Percentiles rank a stretch among this genome's conserved stretches.
phyloP scores from a whole-genome alignment of 2,888 invertebrate genomes.

The Heliconius cydno region DNA sequence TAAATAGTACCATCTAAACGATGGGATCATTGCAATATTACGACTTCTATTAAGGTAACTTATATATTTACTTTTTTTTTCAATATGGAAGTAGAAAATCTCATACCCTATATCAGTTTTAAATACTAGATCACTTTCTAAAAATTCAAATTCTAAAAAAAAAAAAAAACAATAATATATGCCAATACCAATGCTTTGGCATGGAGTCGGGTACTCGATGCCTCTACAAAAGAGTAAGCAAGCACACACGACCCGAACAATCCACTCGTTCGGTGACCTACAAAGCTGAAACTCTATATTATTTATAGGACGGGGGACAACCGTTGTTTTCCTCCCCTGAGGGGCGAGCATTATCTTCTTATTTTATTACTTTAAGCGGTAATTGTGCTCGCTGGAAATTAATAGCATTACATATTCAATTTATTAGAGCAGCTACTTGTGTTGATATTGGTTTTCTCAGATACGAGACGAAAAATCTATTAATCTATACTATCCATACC shows the following conservation, averaged over 20 bases:
- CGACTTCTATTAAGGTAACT: too few species aligned
- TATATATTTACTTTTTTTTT: too few species aligned
- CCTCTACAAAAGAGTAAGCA: slow-evolving; percentile 19
- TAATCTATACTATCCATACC: not conserved
- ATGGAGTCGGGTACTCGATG: slow-evolving; percentile 27
- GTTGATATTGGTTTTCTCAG: slow-evolving; percentile 14
- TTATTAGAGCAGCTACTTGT: not conserved
- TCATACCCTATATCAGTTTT: not conserved
- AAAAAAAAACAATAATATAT: slow-evolving; percentile 1
- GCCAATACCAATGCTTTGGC: slow-evolving; percentile 30
- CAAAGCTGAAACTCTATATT: slow-evolving; percentile 47
- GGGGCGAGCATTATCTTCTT: slow-evolving; percentile 29
- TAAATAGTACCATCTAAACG: not conserved
- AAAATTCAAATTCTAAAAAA: not conserved
- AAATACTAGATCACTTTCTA: not conserved
- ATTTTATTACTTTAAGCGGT: slow-evolving; percentile 30
- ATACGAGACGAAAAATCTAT: not conserved
- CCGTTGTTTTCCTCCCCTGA: slow-evolving; percentile 37
- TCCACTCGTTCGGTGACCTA: slow-evolving; percentile 48
- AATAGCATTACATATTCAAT: slow-evolving; percentile 22
- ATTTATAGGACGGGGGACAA: slow-evolving; percentile 45
- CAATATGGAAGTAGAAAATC: not conserved
- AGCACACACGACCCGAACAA: slow-evolving; percentile 40
- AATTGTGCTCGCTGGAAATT: slow-evolving; percentile 30
- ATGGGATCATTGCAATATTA: not conserved